Conservation (phyloP, 2,113 vertebrate species). For the Corvus moneduloides region DNA sequence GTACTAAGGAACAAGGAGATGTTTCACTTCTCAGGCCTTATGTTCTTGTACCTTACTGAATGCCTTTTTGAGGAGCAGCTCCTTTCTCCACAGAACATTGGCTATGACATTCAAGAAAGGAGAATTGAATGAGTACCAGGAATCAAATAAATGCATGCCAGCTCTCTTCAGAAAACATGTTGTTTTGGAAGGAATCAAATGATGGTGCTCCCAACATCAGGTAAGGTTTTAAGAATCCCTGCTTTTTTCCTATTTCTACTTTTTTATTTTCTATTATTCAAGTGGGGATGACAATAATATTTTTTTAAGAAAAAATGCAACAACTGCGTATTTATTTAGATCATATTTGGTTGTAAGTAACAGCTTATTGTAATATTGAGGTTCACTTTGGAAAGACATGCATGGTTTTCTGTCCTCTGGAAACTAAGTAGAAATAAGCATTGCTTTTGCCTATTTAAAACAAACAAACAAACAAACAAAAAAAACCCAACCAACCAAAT, state of each 20-base stretch:
- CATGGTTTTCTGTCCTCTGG: background rate
- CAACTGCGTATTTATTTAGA: background rate
- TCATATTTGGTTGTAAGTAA: background rate
- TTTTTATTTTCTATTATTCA: background rate
- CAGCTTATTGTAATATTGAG: background rate
- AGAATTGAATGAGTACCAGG: rapidly evolving
- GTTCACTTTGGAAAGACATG: background rate
- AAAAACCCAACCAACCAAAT: too few relatives aligned
- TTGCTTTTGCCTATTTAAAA: background rate
- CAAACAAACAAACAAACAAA: too few relatives aligned
- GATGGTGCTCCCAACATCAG: background rate
- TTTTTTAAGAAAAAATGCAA: background rate
- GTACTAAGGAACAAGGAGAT: slow-evolving; percentile 15
- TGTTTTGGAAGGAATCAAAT: background rate
- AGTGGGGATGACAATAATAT: background rate
- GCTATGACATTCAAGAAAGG: background rate
- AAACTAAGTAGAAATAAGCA: background rate
- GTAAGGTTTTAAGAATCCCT: background rate
- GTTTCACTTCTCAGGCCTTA: background rate
- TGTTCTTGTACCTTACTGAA: background rate
- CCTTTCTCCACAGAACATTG: background rate
- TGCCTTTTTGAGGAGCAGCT: background rate
- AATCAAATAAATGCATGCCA: background rate
- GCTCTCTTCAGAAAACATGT: background rate
- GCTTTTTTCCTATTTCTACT: background rate